phyloP scores from a whole-genome alignment of 2,888 invertebrate genomes.

The Dexiosoma caninum region DNA sequence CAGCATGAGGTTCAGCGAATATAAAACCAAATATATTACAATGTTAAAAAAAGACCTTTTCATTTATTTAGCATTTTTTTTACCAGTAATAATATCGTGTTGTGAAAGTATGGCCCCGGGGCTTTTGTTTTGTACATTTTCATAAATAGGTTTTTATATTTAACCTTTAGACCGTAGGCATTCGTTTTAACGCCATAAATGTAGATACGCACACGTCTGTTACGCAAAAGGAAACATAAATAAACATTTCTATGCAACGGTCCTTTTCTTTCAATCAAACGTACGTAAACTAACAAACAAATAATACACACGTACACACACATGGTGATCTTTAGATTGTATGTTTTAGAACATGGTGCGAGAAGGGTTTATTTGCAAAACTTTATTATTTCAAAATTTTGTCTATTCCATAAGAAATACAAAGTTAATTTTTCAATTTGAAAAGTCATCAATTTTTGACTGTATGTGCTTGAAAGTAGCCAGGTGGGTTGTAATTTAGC shows the following conservation, averaged over 20 bases:
- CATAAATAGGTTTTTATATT: constrained; percentile 53
- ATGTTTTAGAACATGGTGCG: neutral
- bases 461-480: neutral
- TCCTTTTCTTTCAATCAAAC: neutral
- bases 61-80: constrained; percentile 7
- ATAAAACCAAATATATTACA: neutral
- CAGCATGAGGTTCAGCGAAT: constrained; percentile 42
- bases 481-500: no score
- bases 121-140: constrained; percentile 21
- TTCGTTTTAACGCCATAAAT: constrained; percentile 15
- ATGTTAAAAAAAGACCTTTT: constrained; percentile 2
- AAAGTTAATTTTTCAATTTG: neutral
- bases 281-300: neutral
- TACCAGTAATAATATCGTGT: neutral
- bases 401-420: neutral
- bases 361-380: neutral
- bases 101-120: neutral
- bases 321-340: neutral
- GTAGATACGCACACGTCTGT: neutral
- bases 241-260: constrained; percentile 1
- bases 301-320: neutral
- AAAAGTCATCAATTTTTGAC: neutral
- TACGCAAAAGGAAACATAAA: neutral
- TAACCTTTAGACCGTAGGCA: constrained; percentile 49
- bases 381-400: neutral